Conservation (phyloP, 2,888 invertebrate species). For the Deilephila porcellus region DNA sequence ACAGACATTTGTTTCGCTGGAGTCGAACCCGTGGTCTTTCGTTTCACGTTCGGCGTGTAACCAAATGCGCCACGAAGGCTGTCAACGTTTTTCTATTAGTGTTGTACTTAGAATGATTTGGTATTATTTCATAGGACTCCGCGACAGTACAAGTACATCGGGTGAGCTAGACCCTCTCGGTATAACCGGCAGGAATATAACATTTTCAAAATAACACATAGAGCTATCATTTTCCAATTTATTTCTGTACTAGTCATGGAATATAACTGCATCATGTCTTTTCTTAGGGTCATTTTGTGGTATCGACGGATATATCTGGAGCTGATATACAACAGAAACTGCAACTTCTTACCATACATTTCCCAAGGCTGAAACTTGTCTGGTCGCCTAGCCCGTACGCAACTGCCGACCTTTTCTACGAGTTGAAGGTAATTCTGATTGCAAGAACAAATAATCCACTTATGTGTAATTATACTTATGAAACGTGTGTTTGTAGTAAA, state of each 20-base stretch:
- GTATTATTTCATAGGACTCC: too few species aligned
- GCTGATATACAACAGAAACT: slow-evolving; percentile 94
- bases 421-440: slow-evolving; percentile 89
- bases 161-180: neutral
- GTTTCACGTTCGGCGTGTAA: neutral
- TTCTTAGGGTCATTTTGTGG: slow-evolving; percentile 90
- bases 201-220: too few species aligned
- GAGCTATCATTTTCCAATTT: too few species aligned
- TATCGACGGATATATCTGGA: slow-evolving; percentile 90
- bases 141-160: too few species aligned
- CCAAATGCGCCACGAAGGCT: too few species aligned
- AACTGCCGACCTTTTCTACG: slow-evolving; percentile 97
- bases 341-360: slow-evolving; percentile 96
- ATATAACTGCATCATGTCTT: neutral
- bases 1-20: too few species aligned
- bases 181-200: neutral
- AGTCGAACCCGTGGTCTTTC: neutral
- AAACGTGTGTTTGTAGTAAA: neutral
- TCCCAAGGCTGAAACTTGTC: slow-evolving; percentile 95
- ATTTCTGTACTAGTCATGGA: too few species aligned
- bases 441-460: too few species aligned
- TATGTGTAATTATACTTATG: too few species aligned
- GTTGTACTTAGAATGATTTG: too few species aligned
- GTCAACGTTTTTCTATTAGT: too few species aligned
- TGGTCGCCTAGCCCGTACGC: slow-evolving; percentile 99